phyloP scores from a whole-genome alignment of 1,140 invertebrate genomes.

The Cryptotermes secundus region DNA sequence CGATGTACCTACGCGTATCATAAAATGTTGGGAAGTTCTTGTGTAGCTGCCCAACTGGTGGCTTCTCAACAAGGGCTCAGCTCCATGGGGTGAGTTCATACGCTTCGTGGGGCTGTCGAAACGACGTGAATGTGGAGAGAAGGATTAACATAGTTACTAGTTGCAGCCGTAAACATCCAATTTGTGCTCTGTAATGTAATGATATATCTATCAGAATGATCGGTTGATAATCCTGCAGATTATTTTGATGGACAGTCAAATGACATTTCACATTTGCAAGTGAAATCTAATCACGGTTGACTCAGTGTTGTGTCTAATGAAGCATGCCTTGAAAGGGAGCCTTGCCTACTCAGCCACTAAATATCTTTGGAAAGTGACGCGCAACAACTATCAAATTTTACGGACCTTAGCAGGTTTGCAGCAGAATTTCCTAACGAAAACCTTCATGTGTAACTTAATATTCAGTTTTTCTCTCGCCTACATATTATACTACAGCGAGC shows the following conservation, averaged over 20 bases:
- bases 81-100: no score
- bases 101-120: not conserved
- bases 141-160: not conserved
- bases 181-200: not conserved
- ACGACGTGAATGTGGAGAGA: not conserved
- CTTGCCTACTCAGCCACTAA: not conserved
- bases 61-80: no score
- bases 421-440: no score
- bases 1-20: no score
- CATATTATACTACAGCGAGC: no score
- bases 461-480: no score
- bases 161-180: not conserved
- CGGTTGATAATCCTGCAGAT: not conserved
- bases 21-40: no score
- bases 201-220: not conserved
- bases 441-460: no score
- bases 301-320: not conserved
- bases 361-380: not conserved
- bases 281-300: not conserved
- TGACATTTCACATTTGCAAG: constrained; percentile 7
- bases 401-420: no score
- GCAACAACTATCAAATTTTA: no score
- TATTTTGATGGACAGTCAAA: constrained; percentile 1
- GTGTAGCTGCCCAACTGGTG: no score
- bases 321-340: not conserved